Base-by-base conservation (phyloP, 2,888 invertebrate genomes). In the Folsomia candida region DNA sequence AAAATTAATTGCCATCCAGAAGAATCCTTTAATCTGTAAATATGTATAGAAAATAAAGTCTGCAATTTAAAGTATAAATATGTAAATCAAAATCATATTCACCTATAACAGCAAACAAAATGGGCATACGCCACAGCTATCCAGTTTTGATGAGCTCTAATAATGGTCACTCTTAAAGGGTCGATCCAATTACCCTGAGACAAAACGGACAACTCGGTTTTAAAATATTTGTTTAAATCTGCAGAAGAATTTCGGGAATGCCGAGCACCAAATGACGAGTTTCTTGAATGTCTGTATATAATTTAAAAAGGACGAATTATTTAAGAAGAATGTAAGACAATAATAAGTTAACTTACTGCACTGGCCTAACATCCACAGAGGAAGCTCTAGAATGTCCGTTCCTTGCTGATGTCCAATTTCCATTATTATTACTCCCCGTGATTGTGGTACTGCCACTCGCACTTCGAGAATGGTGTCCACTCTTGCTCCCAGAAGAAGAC, bases 101-200 rank as follows among this genome's bases (percentile, higher is more conserved):
- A 92, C 92, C 91, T 89, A 83, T 95, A 98, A 82, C 97, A 95
- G 71, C 93, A 92, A 25, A 97, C 93, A 85, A 94, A 96, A 84
- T 97, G 94, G 70, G 94, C 91, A 83, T 97, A 97, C 0, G 96
- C 97, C 25, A 96, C 95, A 25, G 93, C 94, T 76, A 99, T 93
- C 93, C 97, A 97, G 83, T 97, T 97, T 83, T 97, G 96, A 85
- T 98, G 97, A 2, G 97, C 97, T 83, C 94, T 93, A 79, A 97
- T 93, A 65, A 94, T 92, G 85, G 94, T 92, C 51, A 96, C 95
- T 80, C 94, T 87, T 81, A 93, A 83, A 58, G 92, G 93, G 83
- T 94, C 94, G 4, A 90, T 88, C 91, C 93, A 93, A 66, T 63
- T 74, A 11, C 69, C 73, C 65, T 77, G 74, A 1, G 75, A 90